phyloP scores from a whole-genome alignment of 2,888 invertebrate species.

The Scaeva pyrastri region DNA sequence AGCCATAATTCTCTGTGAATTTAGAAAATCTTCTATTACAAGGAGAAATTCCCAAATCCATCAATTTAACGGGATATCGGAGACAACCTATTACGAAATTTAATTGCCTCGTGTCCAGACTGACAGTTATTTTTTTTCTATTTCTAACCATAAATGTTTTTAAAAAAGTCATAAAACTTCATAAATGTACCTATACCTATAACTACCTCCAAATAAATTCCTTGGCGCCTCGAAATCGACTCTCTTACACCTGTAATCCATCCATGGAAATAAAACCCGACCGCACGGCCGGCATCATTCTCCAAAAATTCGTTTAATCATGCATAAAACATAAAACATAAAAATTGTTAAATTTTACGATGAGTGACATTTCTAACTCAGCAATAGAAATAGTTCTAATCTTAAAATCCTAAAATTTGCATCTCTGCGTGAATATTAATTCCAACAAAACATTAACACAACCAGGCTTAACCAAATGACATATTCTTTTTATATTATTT shows the following conservation, averaged over 20 bases:
- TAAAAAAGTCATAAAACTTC: too few species aligned
- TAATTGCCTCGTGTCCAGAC: too few species aligned
- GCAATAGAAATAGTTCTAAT: slow-evolving; percentile 9
- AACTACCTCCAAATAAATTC: too few species aligned
- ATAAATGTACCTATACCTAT: too few species aligned
- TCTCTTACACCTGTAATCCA: background rate
- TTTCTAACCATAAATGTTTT: too few species aligned
- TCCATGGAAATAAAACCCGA: background rate
- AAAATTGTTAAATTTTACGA: slow-evolving; percentile 25
- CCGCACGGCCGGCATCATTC: background rate
- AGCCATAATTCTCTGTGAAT: too few species aligned
- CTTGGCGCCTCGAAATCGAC: too few species aligned
- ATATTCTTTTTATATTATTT: slow-evolving; percentile 3
- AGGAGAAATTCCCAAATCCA: too few species aligned
- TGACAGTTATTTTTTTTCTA: too few species aligned
- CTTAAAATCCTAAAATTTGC: slow-evolving; percentile 8
- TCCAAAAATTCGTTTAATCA: background rate
- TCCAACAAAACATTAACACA: slow-evolving; percentile 12
- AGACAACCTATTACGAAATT: too few species aligned
- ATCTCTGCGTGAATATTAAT: slow-evolving; percentile 20
- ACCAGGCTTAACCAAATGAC: background rate
- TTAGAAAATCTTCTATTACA: too few species aligned
- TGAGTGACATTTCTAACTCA: slow-evolving; percentile 11
- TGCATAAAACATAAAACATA: background rate
- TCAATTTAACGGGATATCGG: too few species aligned